These are phyloP conservation scores for Strix occidentalis DNA, from an alignment of 2,797 vertebrate species.

Conservation along the genomic window DNA sequence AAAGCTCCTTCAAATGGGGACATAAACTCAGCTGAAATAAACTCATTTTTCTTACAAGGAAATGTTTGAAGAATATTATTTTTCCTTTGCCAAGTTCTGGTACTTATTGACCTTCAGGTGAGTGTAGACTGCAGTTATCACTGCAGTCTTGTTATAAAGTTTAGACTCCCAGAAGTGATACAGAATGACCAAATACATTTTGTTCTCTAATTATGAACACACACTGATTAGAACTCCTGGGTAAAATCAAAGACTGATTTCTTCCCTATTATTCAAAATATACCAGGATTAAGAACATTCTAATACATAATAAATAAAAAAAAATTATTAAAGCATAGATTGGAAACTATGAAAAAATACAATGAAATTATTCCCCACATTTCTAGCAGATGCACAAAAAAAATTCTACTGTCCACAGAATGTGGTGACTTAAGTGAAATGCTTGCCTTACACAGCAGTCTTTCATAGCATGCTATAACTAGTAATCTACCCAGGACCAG, in stretches of 20 bases:
- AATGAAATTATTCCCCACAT: neutral
- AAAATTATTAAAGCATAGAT: neutral
- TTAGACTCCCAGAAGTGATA: neutral
- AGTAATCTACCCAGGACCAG: conserved; percentile 74
- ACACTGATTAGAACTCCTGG: neutral
- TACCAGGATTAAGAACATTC: neutral
- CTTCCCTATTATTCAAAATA: neutral
- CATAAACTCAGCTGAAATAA: neutral
- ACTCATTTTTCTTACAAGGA: neutral
- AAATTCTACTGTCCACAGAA: neutral
- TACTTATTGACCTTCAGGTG: neutral
- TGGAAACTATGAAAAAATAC: neutral
- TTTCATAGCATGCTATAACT: conserved; percentile 50
- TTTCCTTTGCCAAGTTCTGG: neutral
- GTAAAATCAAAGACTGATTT: neutral
- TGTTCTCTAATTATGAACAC: neutral
- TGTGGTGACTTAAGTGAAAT: conserved; percentile 61
- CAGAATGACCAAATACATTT: neutral
- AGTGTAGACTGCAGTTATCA: neutral
- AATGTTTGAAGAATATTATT: neutral
- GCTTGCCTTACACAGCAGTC: conserved; percentile 63
- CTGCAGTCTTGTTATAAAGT: neutral
- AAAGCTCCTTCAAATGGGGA: neutral
- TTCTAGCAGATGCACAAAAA: neutral
- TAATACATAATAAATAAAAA: neutral